These are phyloP conservation scores for Alviniconcha strummeri DNA, from an alignment of 2,888 invertebrate species.

Conservation along the genomic window DNA sequence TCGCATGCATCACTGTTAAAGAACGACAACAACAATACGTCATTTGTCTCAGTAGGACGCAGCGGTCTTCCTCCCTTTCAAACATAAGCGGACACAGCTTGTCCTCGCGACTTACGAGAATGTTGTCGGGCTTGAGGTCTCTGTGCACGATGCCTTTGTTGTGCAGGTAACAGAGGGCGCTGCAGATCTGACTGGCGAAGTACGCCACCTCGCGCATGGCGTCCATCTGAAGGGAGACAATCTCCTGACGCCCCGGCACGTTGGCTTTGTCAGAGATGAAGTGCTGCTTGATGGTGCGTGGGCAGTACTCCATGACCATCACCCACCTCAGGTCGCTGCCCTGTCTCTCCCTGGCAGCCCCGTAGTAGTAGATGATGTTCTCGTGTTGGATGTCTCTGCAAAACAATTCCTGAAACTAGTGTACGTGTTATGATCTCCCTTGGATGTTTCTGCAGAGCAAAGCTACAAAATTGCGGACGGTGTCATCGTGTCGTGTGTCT, in stretches of 20 bases:
- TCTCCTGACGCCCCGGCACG: conserved; percentile 40
- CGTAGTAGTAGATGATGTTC: conserved; percentile 63
- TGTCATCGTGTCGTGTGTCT: no score
- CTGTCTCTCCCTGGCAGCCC: conserved; percentile 50
- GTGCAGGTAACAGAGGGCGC: conserved; percentile 61
- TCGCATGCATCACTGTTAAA: no score
- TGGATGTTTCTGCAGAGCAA: no score
- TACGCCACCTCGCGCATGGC: conserved; percentile 53
- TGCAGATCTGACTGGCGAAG: conserved; percentile 52
- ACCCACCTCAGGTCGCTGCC: conserved; percentile 54
- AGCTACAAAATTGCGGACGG: no score
- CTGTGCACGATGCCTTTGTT: conserved; percentile 61
- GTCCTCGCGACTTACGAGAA: conserved; percentile 54
- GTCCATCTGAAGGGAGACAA: conserved; percentile 39
- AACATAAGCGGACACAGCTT: no score
- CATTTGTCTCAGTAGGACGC: no score
- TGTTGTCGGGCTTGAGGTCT: conserved; percentile 67
- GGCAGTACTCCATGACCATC: conserved; percentile 65
- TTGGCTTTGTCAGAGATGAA: conserved; percentile 41
- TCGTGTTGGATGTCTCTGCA: conserved; percentile 60
- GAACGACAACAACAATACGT: no score
- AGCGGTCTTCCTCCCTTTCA: no score
- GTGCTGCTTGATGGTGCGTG: conserved; percentile 54
- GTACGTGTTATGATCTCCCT: no score
- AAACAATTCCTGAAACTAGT: neutral